Evolutionary conservation across 2,113 vertebrate genomes (phyloP).

Genomic region (Aix galericulata): DNA sequence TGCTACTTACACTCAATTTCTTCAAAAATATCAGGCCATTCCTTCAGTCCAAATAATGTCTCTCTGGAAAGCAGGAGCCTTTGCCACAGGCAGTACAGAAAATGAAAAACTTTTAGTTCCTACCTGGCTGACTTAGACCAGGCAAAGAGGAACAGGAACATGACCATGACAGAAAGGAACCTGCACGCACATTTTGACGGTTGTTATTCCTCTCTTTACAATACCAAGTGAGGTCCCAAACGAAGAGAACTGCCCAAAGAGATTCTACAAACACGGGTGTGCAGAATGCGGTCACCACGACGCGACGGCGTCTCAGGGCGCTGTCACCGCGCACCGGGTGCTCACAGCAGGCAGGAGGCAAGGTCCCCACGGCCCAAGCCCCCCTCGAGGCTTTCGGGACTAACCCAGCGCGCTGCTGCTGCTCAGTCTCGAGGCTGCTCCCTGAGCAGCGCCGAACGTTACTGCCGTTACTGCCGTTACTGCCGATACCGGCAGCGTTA

Average conservation of each 20-base stretch:
- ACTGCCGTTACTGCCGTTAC: too few species aligned
- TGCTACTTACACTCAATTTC: not conserved
- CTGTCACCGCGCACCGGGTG: accelerated
- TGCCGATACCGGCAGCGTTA: too few species aligned
- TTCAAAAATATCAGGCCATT: not conserved
- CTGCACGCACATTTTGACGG: not conserved
- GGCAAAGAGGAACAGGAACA: not conserved
- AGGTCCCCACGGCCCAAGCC: not conserved
- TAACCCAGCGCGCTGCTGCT: not conserved
- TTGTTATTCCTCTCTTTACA: not conserved
- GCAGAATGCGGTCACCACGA: not conserved
- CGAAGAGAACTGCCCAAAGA: not conserved
- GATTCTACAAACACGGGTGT: not conserved
- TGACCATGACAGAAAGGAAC: not conserved
- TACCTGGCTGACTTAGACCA: not conserved
- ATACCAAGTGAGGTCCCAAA: not conserved
- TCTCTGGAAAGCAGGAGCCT: not conserved
- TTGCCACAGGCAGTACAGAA: not conserved
- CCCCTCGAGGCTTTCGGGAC: not conserved
- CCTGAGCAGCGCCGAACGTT: accelerated
- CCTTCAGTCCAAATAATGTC: not conserved
- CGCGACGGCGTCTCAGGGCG: not conserved
- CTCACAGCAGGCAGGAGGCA: not conserved
- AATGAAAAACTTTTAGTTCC: not conserved
- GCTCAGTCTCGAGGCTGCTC: not conserved